Evolutionary conservation across 2,888 invertebrate species (phyloP).

Genomic region (Ophion costatus): DNA sequence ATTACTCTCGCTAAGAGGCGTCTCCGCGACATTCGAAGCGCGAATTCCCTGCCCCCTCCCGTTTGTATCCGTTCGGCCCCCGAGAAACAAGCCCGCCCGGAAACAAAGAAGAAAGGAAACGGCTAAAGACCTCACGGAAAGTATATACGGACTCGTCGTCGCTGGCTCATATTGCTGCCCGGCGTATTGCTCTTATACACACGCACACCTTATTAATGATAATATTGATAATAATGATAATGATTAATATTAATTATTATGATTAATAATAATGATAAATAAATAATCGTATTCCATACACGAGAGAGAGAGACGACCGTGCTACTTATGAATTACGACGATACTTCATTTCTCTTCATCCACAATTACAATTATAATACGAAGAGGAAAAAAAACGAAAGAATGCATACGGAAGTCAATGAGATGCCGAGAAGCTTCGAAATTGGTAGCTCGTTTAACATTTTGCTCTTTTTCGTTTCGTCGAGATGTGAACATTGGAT

Average conservation of each 20-base stretch:
- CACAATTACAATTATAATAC: not conserved
- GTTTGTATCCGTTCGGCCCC: not conserved
- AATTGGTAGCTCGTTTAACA: too few species aligned
- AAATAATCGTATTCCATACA: slow-evolving; percentile 76
- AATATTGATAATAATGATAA: slow-evolving; percentile 74
- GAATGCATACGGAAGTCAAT: too few species aligned
- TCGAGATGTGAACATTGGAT: not conserved
- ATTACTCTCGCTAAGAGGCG: slow-evolving; percentile 71
- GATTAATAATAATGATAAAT: slow-evolving; percentile 75
- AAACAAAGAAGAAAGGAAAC: slow-evolving; percentile 44
- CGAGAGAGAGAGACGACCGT: slow-evolving; percentile 12
- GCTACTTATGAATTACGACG: not conserved
- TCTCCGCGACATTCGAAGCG: not conserved
- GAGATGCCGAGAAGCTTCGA: too few species aligned
- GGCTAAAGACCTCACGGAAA: slow-evolving; percentile 67
- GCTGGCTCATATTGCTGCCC: slow-evolving; percentile 79
- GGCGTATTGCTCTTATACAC: slow-evolving; percentile 75
- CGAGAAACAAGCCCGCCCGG: not conserved
- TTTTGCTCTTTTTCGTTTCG: not conserved
- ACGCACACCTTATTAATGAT: slow-evolving; percentile 74
- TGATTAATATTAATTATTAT: slow-evolving; percentile 72
- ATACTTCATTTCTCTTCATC: not conserved
- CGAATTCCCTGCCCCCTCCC: not conserved
- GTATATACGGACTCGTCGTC: slow-evolving; percentile 70
- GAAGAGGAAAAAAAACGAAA: too few species aligned